Percentiles rank a stretch among this genome's conserved stretches.
These are phyloP conservation scores for Labeo catla DNA, from an alignment of 2,113 vertebrate species.

Conservation along the genomic window DNA sequence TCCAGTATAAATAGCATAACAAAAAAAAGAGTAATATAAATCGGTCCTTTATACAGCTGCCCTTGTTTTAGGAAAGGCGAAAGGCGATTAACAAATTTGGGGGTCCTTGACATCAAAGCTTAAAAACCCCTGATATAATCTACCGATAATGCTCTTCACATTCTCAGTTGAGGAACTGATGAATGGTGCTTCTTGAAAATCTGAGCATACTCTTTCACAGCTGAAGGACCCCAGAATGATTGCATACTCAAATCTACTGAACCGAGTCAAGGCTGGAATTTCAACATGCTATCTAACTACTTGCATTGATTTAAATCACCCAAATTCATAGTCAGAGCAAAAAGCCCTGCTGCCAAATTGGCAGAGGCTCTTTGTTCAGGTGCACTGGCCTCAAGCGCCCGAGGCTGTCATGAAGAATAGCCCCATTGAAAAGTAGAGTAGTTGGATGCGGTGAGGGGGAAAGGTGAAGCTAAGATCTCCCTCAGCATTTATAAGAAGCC, in stretches of 20 bases:
- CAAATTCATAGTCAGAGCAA: background rate
- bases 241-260: background rate
- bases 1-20: no score
- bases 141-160: background rate
- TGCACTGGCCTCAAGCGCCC: constrained; percentile 48
- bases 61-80: no score
- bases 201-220: background rate
- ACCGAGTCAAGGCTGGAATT: constrained; percentile 40
- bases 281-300: constrained; percentile 4
- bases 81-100: no score
- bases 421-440: constrained; percentile 65
- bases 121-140: background rate
- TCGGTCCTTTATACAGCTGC: no score
- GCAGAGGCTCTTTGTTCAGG: constrained; percentile 41
- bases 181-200: background rate
- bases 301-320: constrained; percentile 16
- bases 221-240: background rate
- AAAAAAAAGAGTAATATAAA: no score
- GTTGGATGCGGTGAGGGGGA: constrained; percentile 18
- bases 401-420: constrained; percentile 65
- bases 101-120: background rate
- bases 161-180: background rate
- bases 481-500: constrained; percentile 64
- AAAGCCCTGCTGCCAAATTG: constrained; percentile 10
- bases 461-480: constrained; percentile 60